phyloP scores from a whole-genome alignment of 2,113 vertebrate genomes.

The Alouatta palliata region DNA sequence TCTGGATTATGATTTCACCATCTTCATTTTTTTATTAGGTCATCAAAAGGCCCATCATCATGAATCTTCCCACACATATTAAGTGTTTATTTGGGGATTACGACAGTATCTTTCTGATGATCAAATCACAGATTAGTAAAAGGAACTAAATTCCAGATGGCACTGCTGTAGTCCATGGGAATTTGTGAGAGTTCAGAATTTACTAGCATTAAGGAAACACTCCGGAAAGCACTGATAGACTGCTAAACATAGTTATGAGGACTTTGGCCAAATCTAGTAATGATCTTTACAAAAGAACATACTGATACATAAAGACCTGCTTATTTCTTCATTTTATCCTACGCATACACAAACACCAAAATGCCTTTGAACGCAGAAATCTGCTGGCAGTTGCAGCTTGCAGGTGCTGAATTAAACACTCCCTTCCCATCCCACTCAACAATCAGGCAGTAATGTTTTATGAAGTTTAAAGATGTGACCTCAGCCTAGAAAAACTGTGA shows the following conservation, averaged over 20 bases:
- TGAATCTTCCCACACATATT: neutral
- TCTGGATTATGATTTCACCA: neutral
- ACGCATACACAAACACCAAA: conserved; percentile 33
- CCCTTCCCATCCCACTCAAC: neutral
- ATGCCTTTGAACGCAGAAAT: neutral
- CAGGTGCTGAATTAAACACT: neutral
- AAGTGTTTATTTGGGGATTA: conserved; percentile 46
- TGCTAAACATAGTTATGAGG: neutral
- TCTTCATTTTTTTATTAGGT: conserved; percentile 15
- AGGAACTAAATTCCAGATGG: conserved; percentile 41
- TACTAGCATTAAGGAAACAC: conserved; percentile 4
- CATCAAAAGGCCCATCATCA: neutral
- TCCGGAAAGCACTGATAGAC: neutral
- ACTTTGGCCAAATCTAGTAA: conserved; percentile 40
- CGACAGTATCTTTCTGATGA: neutral
- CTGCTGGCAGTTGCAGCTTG: neutral
- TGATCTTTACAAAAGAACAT: conserved; percentile 28
- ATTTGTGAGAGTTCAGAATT: neutral
- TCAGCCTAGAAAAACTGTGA: neutral
- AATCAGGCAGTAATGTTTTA: neutral
- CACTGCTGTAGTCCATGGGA: neutral
- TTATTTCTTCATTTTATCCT: conserved; percentile 23
- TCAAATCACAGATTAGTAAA: conserved; percentile 45
- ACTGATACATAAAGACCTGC: conserved; percentile 2
- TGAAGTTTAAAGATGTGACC: conserved; percentile 16